Evolutionary conservation across 2,113 vertebrate species (phyloP).

Genomic region (Phalacrocorax brasilianus): DNA sequence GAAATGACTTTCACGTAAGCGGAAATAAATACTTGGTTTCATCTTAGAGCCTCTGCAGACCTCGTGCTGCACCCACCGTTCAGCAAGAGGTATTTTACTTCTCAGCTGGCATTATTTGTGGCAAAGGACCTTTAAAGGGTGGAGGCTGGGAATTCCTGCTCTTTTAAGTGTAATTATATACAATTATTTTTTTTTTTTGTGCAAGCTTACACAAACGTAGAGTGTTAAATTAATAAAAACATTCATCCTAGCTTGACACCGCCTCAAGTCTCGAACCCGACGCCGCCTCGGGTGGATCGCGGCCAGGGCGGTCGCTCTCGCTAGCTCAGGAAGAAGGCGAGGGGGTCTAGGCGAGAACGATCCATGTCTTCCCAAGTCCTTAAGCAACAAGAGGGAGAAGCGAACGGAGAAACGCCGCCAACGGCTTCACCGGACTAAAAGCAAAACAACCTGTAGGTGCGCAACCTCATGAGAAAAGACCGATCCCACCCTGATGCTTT

Average conservation of each 20-base stretch:
- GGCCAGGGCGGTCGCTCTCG: not conserved
- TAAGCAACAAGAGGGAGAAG: not conserved
- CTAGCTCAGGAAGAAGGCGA: not conserved
- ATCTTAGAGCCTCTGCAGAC: not conserved
- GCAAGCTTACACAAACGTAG: not conserved
- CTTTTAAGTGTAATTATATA: not conserved
- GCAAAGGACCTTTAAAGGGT: not conserved
- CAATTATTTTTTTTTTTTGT: not conserved
- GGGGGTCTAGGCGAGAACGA: not conserved
- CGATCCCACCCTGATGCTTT: not conserved
- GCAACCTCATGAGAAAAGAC: not conserved
- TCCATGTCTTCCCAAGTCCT: not conserved
- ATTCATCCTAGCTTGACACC: not conserved
- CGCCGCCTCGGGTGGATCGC: not conserved
- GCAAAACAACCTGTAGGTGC: not conserved
- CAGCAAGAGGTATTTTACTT: not conserved
- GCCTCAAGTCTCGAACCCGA: accelerated
- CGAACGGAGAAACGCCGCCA: accelerated
- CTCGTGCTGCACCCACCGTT: not conserved
- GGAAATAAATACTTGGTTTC: not conserved
- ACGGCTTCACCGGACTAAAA: not conserved
- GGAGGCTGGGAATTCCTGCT: not conserved
- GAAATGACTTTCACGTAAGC: not conserved
- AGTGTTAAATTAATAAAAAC: not conserved
- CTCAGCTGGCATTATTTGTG: not conserved